phyloP scores from a whole-genome alignment of 2,797 vertebrate species.

The Alcedo atthis region DNA sequence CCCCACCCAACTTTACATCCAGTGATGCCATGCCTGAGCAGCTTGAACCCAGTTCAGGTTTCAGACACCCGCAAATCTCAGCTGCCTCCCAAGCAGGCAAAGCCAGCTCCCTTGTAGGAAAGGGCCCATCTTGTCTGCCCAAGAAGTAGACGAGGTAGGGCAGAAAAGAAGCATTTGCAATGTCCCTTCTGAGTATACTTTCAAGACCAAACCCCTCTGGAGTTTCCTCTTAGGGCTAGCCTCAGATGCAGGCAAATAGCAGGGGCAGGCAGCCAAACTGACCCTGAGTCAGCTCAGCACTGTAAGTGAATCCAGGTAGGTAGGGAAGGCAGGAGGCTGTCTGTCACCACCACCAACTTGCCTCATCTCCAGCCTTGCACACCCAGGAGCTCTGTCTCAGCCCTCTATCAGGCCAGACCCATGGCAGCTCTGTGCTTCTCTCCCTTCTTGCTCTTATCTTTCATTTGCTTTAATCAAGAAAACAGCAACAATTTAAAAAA shows the following conservation, averaged over 20 bases:
- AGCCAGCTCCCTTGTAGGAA: not conserved
- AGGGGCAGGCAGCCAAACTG: fast-evolving
- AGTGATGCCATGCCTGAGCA: not conserved
- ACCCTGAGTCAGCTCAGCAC: not conserved
- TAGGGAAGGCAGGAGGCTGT: not conserved
- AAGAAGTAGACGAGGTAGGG: fast-evolving
- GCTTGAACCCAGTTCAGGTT: not conserved
- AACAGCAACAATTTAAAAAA: not conserved
- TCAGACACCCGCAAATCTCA: not conserved
- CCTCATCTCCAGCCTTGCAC: not conserved
- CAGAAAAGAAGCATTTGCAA: fast-evolving
- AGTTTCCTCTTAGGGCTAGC: not conserved
- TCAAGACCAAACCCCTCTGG: not conserved
- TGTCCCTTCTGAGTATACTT: not conserved
- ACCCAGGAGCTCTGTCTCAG: not conserved
- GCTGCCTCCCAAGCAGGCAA: not conserved
- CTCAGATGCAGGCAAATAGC: not conserved
- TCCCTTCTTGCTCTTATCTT: not conserved
- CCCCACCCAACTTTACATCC: not conserved
- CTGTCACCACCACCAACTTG: fast-evolving
- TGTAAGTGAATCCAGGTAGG: not conserved
- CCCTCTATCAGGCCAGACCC: not conserved
- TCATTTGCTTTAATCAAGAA: not conserved
- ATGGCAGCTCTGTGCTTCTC: not conserved
- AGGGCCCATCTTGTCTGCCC: not conserved